Percentiles rank a stretch among this genome's conserved stretches.
Conservation (phyloP, 2,888 invertebrate species). For the Eledone cirrhosa region DNA sequence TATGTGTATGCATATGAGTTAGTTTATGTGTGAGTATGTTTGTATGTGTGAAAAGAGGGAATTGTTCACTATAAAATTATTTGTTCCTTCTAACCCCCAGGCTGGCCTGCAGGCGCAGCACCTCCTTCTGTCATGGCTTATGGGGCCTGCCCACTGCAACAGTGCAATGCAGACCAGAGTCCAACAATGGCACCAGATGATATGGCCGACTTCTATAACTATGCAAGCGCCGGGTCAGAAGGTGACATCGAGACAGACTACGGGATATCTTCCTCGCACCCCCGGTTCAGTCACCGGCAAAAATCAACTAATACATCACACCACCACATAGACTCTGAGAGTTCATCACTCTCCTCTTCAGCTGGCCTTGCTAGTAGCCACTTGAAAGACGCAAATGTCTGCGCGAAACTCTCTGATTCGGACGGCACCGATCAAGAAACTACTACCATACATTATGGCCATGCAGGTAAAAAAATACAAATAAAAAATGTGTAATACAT, state of each 20-base stretch:
- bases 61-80: too few relatives aligned
- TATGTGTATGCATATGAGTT: too few relatives aligned
- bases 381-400: constrained; percentile 20
- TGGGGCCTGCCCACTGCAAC: constrained; percentile 25
- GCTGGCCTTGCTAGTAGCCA: constrained; percentile 43
- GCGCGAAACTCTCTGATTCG: constrained; percentile 28
- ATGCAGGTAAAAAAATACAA: constrained; percentile 15
- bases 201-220: constrained; percentile 44
- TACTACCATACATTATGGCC: neutral
- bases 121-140: constrained; percentile 20
- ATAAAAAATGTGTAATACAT: too few relatives aligned
- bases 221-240: constrained; percentile 58
- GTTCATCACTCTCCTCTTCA: constrained; percentile 35
- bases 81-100: neutral
- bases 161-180: constrained; percentile 28
- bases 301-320: neutral
- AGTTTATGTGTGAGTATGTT: too few relatives aligned
- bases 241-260: constrained; percentile 54
- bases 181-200: constrained; percentile 5
- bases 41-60: too few relatives aligned
- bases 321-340: constrained; percentile 3
- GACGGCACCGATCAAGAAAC: constrained; percentile 9
- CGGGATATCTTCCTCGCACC: constrained; percentile 39
- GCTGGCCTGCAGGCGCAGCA: constrained; percentile 18
- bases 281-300: constrained; percentile 36